Evolutionary conservation across 2,797 vertebrate genomes (phyloP), one percentile per base, ranked within the genome.

Genomic region (Stomatorhinus walkeri): DNA sequence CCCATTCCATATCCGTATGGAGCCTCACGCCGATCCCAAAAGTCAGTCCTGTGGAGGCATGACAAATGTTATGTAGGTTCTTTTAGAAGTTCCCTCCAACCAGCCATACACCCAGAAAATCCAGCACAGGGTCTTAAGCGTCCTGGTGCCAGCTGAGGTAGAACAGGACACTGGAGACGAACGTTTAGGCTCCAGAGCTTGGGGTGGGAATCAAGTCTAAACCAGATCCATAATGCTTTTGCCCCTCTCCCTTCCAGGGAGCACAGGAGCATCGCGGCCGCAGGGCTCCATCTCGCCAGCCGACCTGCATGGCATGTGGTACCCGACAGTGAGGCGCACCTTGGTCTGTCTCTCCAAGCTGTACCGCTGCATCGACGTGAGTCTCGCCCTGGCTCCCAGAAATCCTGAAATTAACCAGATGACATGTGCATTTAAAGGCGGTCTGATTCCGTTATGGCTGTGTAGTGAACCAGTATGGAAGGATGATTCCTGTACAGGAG

Each of bases 271-370:
- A 8, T 93, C 96, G 48, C 96, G 97, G 89, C 91, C 94, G 1
- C 97, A 98, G 91, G 92, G 94, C 1, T 96, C 95, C 0, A 92
- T 99, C 91, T 99, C 98, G 91, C 98, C 98, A 2, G 98, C 98
- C 28, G 98, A 99, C 95, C 96, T 99, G 89, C 98, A 99, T 85
- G 98, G 98, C 91, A 99, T 99, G 98, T 99, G 98, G 98, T 99
- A 99, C 92, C 98, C 98, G 0, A 99, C 98, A 1, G 98, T 99
- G 91, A 96, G 98, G 90, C 96, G 98, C 90, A 99, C 98, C 0
- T 95, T 99, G 68, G 97, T 99, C 72, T 99, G 98, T 91, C 96
- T 99, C 92, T 99, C 98, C 93, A 99, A 99, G 91, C 96, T 99
- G 86, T 99, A 99, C 95, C 96, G 98, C 95, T 99, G 98, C 92